phyloP scores from a whole-genome alignment of 2,113 vertebrate species.

The Pristiophorus japonicus region DNA sequence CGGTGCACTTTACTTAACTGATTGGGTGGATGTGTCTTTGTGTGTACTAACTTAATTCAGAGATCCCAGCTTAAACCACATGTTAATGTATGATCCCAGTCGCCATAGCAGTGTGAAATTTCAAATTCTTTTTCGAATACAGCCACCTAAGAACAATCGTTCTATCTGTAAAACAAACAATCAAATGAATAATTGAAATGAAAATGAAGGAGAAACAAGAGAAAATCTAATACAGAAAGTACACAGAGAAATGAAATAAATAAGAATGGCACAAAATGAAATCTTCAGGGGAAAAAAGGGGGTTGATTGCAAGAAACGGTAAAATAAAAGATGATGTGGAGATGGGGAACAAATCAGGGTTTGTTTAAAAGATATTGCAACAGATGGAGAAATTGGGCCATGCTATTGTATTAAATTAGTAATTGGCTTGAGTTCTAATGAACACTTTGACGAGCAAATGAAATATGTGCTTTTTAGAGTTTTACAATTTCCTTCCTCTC shows the following conservation, averaged over 20 bases:
- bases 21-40: background rate
- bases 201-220: conserved; percentile 7
- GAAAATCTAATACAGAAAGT: background rate
- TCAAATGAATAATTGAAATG: background rate
- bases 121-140: background rate
- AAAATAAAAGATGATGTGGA: background rate
- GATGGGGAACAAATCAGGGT: background rate
- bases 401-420: background rate
- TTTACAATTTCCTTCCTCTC: background rate
- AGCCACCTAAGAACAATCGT: background rate
- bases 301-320: background rate
- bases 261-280: background rate
- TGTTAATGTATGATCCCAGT: background rate
- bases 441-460: no score
- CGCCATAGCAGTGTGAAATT: background rate
- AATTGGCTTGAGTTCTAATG: background rate
- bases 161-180: background rate
- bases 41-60: background rate
- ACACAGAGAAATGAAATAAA: background rate
- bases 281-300: background rate
- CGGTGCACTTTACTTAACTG: background rate
- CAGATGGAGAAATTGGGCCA: background rate
- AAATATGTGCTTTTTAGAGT: background rate
- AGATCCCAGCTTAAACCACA: background rate
- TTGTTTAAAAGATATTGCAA: background rate